Conservation (phyloP, 2,113 vertebrate species). For the Dasyornis broadbenti region DNA sequence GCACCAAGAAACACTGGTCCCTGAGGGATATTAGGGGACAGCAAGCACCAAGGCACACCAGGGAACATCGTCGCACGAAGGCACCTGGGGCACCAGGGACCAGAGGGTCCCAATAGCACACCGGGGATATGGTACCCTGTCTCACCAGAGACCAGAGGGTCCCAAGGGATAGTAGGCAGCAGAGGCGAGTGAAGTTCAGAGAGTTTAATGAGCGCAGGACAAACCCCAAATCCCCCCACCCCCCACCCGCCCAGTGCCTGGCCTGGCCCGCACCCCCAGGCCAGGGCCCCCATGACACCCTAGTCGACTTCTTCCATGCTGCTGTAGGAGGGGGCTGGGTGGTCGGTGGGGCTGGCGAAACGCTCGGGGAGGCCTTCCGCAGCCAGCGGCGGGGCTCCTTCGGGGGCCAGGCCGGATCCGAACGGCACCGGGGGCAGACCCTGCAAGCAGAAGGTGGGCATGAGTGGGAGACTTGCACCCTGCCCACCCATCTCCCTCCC, state of each 20-base stretch:
- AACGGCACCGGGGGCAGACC: slow-evolving; percentile 84
- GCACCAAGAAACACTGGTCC: background rate
- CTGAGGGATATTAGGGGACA: background rate
- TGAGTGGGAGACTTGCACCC: background rate
- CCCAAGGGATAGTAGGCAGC: background rate
- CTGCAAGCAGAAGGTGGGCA: slow-evolving; percentile 84
- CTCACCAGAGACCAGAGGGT: background rate
- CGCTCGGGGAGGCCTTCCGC: slow-evolving; percentile 80
- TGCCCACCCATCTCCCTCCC: background rate
- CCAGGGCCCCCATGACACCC: background rate
- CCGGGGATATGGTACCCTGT: background rate
- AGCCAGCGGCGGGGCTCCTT: slow-evolving; percentile 81
- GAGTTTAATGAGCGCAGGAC: slow-evolving; percentile 41
- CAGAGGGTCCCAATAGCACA: background rate
- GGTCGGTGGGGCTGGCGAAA: slow-evolving; percentile 79
- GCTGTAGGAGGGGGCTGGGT: slow-evolving; percentile 87
- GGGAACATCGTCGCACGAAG: background rate
- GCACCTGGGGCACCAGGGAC: background rate
- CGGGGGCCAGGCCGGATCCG: slow-evolving; percentile 81
- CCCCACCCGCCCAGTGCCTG: background rate
- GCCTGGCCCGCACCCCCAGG: background rate
- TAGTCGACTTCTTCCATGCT: slow-evolving; percentile 99
- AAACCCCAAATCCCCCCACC: background rate
- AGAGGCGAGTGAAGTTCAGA: background rate
- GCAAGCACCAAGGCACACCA: background rate